These are phyloP conservation scores for Drosophila kanekoi DNA, from an alignment of 2,888 invertebrate genomes.

Conservation along the genomic window DNA sequence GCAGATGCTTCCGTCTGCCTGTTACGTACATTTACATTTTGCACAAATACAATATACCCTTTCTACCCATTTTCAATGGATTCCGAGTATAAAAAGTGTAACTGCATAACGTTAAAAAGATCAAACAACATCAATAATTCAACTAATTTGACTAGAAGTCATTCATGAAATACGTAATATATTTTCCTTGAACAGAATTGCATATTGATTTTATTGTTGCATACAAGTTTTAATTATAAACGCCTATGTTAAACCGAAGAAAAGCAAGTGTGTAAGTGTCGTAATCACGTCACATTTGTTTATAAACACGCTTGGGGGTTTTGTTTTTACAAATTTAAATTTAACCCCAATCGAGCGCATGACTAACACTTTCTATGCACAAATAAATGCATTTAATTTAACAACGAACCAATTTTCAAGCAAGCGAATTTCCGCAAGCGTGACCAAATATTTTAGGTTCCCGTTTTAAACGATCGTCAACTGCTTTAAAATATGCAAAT, in stretches of 20 bases:
- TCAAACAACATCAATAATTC: too few species aligned
- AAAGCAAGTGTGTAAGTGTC: conserved; percentile 24
- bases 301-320: background rate
- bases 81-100: too few species aligned
- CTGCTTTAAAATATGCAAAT: background rate
- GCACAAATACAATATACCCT: too few species aligned
- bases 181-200: background rate
- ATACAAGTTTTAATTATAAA: background rate
- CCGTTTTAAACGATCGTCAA: background rate
- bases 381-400: conserved; percentile 5
- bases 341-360: background rate
- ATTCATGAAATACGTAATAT: too few species aligned
- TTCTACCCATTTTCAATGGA: too few species aligned
- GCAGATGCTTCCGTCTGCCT: too few species aligned
- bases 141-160: too few species aligned
- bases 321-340: conserved; percentile 15
- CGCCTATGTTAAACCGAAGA: background rate
- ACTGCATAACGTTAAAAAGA: too few species aligned
- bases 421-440: conserved; percentile 15
- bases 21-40: too few species aligned
- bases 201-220: background rate
- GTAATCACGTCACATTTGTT: background rate
- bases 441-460: conserved; percentile 5
- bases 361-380: background rate
- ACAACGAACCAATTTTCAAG: background rate